Percentiles rank a stretch among this genome's conserved stretches.
phyloP scores from a whole-genome alignment of 1,140 invertebrate species.

The Drosophila sulfurigaster region DNA sequence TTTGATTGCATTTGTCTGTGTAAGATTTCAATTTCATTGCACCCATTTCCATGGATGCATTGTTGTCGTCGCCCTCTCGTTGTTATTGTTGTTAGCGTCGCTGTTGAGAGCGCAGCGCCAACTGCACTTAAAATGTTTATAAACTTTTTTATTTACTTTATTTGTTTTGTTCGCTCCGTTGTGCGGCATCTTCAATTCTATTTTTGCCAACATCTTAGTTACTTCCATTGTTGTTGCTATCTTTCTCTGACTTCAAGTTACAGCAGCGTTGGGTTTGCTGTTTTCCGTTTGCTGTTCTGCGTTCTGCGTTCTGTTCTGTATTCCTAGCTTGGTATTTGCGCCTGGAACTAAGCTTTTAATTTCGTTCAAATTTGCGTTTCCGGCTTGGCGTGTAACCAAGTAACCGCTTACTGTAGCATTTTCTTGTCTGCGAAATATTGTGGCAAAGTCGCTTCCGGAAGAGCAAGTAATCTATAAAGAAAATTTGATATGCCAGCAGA shows the following conservation, averaged over 20 bases:
- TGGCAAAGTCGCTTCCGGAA: slow-evolving; percentile 12
- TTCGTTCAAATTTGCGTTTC: slow-evolving; percentile 51
- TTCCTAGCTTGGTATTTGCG: slow-evolving; percentile 29
- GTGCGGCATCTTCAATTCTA: slow-evolving; percentile 55
- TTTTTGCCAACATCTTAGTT: slow-evolving; percentile 53
- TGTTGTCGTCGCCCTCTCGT: slow-evolving; percentile 24
- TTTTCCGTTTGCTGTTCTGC: too few relatives aligned
- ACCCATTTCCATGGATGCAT: slow-evolving; percentile 54
- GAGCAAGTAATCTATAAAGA: slow-evolving; percentile 6
- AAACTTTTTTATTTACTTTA: slow-evolving; percentile 66
- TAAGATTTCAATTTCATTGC: slow-evolving; percentile 75
- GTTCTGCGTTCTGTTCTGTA: not conserved
- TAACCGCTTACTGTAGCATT: slow-evolving; percentile 33
- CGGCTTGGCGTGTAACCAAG: slow-evolving; percentile 42
- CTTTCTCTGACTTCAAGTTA: slow-evolving; percentile 7
- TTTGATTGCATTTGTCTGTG: slow-evolving; percentile 56
- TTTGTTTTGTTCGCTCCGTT: slow-evolving; percentile 51
- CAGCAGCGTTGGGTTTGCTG: not conserved
- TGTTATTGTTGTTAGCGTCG: slow-evolving; percentile 12
- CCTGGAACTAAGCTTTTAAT: slow-evolving; percentile 38
- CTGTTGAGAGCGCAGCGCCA: slow-evolving; percentile 32
- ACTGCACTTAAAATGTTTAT: slow-evolving; percentile 79
- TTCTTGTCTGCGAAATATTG: slow-evolving; percentile 16
- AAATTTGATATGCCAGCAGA: slow-evolving; percentile 17
- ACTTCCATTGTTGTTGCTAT: slow-evolving; percentile 19